phyloP scores from a whole-genome alignment of 2,113 vertebrate species.

The Clinocottus analis region DNA sequence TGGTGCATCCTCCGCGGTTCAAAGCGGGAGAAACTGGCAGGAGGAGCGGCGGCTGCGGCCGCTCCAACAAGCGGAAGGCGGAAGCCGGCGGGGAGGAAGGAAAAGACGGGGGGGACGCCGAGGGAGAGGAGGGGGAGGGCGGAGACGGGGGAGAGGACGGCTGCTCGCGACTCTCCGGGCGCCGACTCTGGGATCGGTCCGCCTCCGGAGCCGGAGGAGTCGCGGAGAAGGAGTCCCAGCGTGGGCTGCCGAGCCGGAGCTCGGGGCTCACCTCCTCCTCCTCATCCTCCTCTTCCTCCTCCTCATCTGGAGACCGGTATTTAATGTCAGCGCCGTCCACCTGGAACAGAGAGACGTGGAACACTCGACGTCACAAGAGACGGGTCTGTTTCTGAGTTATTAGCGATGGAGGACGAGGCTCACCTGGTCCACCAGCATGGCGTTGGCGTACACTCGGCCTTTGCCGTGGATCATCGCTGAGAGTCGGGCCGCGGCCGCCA shows the following conservation, averaged over 20 bases:
- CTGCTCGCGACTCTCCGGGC: no score
- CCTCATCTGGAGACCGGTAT: conserved; percentile 75
- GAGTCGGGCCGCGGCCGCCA: conserved; percentile 81
- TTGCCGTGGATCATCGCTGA: conserved; percentile 87
- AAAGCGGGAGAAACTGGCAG: conserved; percentile 67
- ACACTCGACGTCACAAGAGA: conserved; percentile 19
- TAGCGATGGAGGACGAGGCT: no score
- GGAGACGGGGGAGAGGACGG: no score
- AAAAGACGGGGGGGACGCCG: conserved; percentile 60
- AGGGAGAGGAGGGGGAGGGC: conserved; percentile 50
- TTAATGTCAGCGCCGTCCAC: conserved; percentile 81
- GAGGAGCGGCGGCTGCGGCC: conserved; percentile 42
- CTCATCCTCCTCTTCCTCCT: conserved; percentile 65
- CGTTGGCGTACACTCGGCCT: conserved; percentile 89
- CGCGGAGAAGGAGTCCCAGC: conserved; percentile 61
- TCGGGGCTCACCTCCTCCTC: conserved; percentile 56
- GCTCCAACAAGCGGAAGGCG: conserved; percentile 71
- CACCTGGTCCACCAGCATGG: conserved; percentile 90
- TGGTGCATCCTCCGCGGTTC: conserved; percentile 73
- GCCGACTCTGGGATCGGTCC: conserved; percentile 46
- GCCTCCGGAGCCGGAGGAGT: conserved; percentile 28
- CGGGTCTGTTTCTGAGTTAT: neutral
- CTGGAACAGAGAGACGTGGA: conserved; percentile 72
- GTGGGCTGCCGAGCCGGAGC: conserved; percentile 61
- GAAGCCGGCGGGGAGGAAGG: conserved; percentile 75